Evolutionary conservation across 2,113 vertebrate genomes (phyloP).

Genomic region (Pseudonaja textilis): DNA sequence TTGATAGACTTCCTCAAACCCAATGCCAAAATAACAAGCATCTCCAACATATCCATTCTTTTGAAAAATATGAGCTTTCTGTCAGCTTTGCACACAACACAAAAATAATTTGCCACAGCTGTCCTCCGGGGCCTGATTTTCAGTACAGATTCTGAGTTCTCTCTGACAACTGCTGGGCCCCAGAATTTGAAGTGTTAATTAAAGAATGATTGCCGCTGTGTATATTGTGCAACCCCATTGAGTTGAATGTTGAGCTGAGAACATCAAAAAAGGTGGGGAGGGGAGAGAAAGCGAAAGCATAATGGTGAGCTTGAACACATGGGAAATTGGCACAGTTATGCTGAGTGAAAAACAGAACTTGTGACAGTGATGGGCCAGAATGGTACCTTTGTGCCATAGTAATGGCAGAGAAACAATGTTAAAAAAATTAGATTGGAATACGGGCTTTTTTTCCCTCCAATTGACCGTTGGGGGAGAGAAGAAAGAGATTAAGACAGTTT

Average conservation of each 20-base stretch:
- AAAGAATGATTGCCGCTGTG: neutral
- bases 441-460: neutral
- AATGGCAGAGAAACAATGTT: neutral
- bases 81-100: neutral
- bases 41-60: neutral
- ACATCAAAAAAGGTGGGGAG: neutral
- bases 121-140: neutral
- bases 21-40: neutral
- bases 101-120: neutral
- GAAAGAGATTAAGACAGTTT: neutral
- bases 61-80: neutral
- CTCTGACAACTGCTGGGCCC: neutral
- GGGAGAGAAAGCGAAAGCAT: neutral
- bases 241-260: neutral
- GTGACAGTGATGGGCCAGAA: neutral
- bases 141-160: neutral
- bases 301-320: neutral
- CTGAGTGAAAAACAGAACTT: neutral
- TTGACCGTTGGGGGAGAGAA: neutral
- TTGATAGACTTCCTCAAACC: neutral
- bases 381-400: neutral
- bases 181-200: slow-evolving; percentile 5
- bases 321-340: neutral
- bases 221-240: neutral
- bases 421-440: neutral